Evolutionary conservation across 35 echinoderm and acorn worm genomes (phyloP), one percentile per base, ranked within the genome.

Genomic region (Anneissia japonica): DNA sequence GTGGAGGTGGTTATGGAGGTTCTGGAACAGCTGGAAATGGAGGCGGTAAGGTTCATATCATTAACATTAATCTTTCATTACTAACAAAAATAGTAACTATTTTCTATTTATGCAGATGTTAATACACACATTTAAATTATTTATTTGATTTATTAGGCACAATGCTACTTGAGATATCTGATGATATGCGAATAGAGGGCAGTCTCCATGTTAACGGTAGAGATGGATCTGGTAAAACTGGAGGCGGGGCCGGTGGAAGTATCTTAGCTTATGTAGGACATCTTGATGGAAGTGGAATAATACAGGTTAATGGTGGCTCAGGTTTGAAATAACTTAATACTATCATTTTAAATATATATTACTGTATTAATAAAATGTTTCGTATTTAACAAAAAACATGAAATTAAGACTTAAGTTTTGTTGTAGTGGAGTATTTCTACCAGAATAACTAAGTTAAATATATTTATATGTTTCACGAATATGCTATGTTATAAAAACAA

Each of bases 131-230:
- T 0, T 73, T 73, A 73, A 0, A 0, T 0, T 73, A 23, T 43
- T 3, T 30, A 45, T 28, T 72, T 84, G 0, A 1, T 17, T 37
- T 43, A 45, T 31, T 31, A 96, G 93, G 93, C 31, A 83, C 86
- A 34, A 77, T 96, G 38, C 74, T 81, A 17, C 74, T 92, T 36
- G 74, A 85, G 9, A 43, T 96, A 17, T 39, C 51, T 29, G 90
- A 96, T 85, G 86, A 82, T 35, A 39, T 96, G 9, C 84, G 93
- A 39, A 90, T 96, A 14, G 93, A 96, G 86, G 93, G 93, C 51
- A 82, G 76, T 83, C 80, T 96, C 38, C 86, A 91, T 79, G 90
- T 45, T 30, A 96, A 96, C 46, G 93, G 93, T 76, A 90, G 92
- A 45, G 81, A 79, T 39, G 90, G 93, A 34, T 43, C 35, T 7